Conservation (phyloP, 2,113 vertebrate genomes). For the Motacilla tschutschensis region DNA sequence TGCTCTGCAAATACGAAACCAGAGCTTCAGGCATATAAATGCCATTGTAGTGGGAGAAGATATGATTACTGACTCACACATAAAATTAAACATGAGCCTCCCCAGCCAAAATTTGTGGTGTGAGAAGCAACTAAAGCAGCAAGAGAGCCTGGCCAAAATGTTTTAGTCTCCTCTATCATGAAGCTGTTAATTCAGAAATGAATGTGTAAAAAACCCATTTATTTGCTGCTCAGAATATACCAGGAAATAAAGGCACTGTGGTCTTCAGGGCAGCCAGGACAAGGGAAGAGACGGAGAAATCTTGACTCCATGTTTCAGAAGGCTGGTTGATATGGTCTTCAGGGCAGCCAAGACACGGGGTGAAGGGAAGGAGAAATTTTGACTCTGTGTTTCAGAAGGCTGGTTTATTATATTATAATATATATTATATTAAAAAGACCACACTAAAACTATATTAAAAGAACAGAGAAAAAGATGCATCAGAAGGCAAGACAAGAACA, state of each 20-base stretch:
- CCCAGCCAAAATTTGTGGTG: background rate
- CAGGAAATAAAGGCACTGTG: background rate
- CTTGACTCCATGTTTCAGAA: too few species aligned
- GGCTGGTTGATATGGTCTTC: too few species aligned
- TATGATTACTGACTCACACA: background rate
- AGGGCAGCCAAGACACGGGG: too few species aligned
- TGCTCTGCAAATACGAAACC: background rate
- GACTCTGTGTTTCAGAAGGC: too few species aligned
- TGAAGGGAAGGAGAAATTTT: too few species aligned
- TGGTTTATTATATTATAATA: too few species aligned
- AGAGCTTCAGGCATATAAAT: background rate
- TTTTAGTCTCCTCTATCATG: background rate
- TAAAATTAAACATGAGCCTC: rapidly evolving
- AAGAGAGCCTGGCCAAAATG: background rate
- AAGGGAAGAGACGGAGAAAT: too few species aligned
- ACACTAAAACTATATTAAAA: too few species aligned
- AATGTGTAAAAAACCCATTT: background rate
- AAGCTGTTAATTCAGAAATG: background rate
- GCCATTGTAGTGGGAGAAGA: background rate
- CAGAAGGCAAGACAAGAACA: too few species aligned
- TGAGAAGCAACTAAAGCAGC: background rate
- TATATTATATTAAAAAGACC: too few species aligned
- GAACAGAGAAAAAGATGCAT: too few species aligned
- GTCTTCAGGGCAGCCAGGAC: too few species aligned
- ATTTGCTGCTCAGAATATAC: background rate